Evolutionary conservation across 2,797 vertebrate species (phyloP).

Genomic region (Ctenosaura bakeri): DNA sequence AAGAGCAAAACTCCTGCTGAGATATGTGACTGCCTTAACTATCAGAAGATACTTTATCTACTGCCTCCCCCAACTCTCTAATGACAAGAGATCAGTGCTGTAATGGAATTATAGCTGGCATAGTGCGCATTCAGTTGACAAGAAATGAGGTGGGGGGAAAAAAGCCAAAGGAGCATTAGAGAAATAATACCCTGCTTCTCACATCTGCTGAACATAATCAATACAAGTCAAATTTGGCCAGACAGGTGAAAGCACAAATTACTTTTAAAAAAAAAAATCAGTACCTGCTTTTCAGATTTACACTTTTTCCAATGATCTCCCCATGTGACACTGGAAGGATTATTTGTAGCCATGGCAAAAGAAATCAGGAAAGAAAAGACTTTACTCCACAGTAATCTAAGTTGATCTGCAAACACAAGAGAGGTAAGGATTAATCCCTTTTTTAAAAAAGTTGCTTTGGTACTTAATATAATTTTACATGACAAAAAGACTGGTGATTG

Average conservation of each 20-base stretch:
- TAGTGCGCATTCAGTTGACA: conserved; percentile 4
- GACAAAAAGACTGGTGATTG: background rate
- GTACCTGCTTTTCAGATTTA: conserved; percentile 31
- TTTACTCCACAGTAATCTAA: background rate
- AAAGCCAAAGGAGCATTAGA: conserved; percentile 19
- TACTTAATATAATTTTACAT: background rate
- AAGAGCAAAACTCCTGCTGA: background rate
- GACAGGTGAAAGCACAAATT: conserved; percentile 24
- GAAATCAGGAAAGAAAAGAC: background rate
- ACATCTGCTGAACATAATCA: conserved; percentile 38
- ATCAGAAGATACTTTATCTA: background rate
- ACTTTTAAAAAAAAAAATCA: background rate
- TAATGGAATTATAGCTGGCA: conserved; percentile 18
- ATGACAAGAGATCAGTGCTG: conserved; percentile 22
- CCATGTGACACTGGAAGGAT: background rate
- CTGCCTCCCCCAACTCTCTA: background rate
- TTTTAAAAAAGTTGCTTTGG: background rate
- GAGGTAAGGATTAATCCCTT: background rate
- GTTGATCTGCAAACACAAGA: background rate
- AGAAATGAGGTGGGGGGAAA: conserved; percentile 54
- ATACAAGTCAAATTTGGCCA: conserved; percentile 34
- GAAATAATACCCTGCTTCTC: conserved; percentile 25
- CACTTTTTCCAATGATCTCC: conserved; percentile 26
- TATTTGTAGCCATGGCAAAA: conserved; percentile 24
- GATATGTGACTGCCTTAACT: background rate